phyloP scores from a whole-genome alignment of 2,797 vertebrate genomes.

The Silurus aristotelis region DNA sequence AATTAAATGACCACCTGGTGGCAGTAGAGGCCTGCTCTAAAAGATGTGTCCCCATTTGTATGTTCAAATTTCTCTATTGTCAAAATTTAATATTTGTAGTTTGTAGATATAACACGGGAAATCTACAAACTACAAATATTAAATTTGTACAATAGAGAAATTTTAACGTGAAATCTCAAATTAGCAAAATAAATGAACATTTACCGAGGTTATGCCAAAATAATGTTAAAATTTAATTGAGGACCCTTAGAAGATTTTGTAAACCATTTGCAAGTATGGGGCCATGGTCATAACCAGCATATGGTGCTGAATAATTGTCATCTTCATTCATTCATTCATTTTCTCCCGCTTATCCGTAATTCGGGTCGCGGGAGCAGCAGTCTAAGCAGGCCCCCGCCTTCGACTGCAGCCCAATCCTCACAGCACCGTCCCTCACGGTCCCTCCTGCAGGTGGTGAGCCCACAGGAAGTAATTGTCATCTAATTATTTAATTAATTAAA shows the following conservation, averaged over 20 bases:
- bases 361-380: no score
- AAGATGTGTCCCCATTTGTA: neutral
- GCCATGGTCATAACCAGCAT: neutral
- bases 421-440: no score
- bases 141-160: neutral
- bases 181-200: neutral
- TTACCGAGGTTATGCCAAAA: neutral
- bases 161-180: no score
- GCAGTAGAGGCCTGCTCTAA: slow-evolving; percentile 39
- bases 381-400: no score
- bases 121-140: no score
- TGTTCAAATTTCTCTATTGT: neutral
- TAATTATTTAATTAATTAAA: neutral
- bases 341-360: no score
- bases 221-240: no score
- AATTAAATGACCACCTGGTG: slow-evolving; percentile 47
- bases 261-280: neutral
- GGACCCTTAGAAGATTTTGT: neutral
- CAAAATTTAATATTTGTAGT: neutral
- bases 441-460: no score
- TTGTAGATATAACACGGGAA: neutral
- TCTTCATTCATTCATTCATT: neutral
- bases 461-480: neutral
- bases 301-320: neutral
- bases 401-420: no score